A percentile compares a stretch with the other conserved stretches of the same genome.
Evolutionary conservation across 1,140 invertebrate genomes (phyloP).

Genomic region (Neodiprion virginianus): DNA sequence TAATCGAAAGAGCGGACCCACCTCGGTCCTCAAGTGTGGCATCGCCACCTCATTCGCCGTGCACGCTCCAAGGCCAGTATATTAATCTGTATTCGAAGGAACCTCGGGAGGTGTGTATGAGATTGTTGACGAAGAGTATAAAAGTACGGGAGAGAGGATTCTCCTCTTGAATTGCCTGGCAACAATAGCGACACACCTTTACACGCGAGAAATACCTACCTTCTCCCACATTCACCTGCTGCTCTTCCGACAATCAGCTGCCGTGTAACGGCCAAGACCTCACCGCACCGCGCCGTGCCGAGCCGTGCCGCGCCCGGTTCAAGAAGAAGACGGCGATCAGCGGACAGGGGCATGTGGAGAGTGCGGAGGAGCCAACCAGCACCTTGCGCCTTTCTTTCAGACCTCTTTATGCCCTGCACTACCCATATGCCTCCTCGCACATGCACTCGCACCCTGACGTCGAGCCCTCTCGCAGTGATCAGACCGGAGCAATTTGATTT

Average conservation of each 20-base stretch:
- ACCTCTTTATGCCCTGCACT: not conserved
- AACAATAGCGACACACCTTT: conserved; percentile 4
- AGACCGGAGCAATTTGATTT: not conserved
- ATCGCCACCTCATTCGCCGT: no score
- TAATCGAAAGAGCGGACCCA: no score
- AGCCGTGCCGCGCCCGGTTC: not conserved
- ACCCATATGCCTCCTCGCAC: conserved; percentile 1
- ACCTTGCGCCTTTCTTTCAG: conserved; percentile 7
- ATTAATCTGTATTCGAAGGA: no score
- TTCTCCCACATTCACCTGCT: conserved; percentile 6
- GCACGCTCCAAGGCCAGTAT: no score
- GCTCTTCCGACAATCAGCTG: not conserved
- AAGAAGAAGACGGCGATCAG: not conserved
- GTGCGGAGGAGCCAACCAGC: not conserved
- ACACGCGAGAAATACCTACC: conserved; percentile 1
- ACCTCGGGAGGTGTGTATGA: no score
- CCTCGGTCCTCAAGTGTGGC: no score
- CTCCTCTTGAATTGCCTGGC: not conserved
- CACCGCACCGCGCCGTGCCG: not conserved
- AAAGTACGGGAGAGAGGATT: not conserved
- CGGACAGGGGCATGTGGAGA: not conserved
- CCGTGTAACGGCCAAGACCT: not conserved
- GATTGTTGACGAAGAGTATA: not conserved
- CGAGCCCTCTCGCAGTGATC: not conserved
- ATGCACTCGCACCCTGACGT: not conserved